Conservation (phyloP, 2,888 invertebrate species). For the Mythimna impura region DNA sequence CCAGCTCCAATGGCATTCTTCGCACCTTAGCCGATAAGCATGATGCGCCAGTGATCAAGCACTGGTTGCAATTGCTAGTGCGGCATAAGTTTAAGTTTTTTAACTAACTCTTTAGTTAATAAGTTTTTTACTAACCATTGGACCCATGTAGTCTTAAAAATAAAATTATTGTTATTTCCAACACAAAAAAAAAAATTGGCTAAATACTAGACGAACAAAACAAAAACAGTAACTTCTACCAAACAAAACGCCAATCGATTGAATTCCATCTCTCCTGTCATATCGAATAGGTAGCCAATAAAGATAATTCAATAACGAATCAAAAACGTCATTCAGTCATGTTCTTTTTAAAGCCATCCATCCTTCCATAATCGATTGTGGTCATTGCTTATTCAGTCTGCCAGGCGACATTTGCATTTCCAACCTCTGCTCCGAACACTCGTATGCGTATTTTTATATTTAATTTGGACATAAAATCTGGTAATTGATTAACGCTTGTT, state of each 20-base stretch:
- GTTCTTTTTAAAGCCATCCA: slow-evolving; percentile 63
- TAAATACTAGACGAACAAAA: not conserved
- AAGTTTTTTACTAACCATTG: no score
- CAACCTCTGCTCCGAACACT: slow-evolving; percentile 46
- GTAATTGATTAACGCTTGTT: slow-evolving; percentile 65
- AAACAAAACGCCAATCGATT: slow-evolving; percentile 46
- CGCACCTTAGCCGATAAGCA: no score
- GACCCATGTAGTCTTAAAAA: no score
- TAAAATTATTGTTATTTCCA: no score
- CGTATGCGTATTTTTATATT: slow-evolving; percentile 60
- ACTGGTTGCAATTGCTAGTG: no score
- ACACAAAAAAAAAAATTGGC: not conserved
- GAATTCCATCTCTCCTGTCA: slow-evolving; percentile 36
- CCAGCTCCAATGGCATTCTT: no score
- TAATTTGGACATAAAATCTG: slow-evolving; percentile 59
- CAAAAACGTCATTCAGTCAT: slow-evolving; percentile 55
- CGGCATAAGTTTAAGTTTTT: no score
- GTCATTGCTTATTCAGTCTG: slow-evolving; percentile 66
- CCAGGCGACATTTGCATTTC: slow-evolving; percentile 64
- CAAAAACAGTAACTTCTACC: not conserved
- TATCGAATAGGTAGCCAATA: slow-evolving; percentile 56
- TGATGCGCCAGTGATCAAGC: no score
- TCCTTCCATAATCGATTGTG: slow-evolving; percentile 60
- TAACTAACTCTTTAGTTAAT: no score
- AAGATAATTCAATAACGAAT: slow-evolving; percentile 60